Evolutionary conservation across 2,797 vertebrate genomes (phyloP), one percentile per base, ranked within the genome.

Genomic region (Pteronotus mesoamericanus): DNA sequence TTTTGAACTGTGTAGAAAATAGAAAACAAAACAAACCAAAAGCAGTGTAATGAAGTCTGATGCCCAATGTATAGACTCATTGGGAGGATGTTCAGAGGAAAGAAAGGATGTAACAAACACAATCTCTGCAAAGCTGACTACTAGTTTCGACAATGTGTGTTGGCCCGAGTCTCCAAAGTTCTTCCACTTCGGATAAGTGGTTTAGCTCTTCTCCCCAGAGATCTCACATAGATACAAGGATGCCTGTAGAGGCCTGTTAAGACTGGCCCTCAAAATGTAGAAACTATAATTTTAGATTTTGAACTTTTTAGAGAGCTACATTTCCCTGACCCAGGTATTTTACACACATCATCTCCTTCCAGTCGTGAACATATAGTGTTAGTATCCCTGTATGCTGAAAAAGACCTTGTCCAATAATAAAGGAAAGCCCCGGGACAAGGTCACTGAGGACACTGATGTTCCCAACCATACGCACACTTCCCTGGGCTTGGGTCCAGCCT

Each of bases 91-190:
- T 64, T 32, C 16, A 64, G 11, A 64, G 37, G 44, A 61, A 57
- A n/a, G 6, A 26, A 46, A 16, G 26, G 11, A 18, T 0, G 0
- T 3, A 10, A 29, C 14, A 19, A 16, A 3, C 0, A 1, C 21
- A n/a, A 1, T 9, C 22, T 3, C 34, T 37, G 6, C 1, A 3
- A 4, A 18, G 2, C 24, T 37, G 16, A 14, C 16, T 39, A 4
- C 15, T 19, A 7, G 7, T 22, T 24, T 22, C 53, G 7, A 29
- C 51, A 12, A 2, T 1, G 6, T 12, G 8, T 24, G 5, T 14
- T 26, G 3, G 9, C 15, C 44, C 11, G 4, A 9, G 6, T 19
- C 29, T 37, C 19, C 16, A 68, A 37, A 18, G 24, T 0, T 16
- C 4, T 6, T 6, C 19, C 34, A 12, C n/a, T 14, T 37, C 24